phyloP scores from a whole-genome alignment of 2,113 vertebrate genomes.

The Spheniscus mendiculus region DNA sequence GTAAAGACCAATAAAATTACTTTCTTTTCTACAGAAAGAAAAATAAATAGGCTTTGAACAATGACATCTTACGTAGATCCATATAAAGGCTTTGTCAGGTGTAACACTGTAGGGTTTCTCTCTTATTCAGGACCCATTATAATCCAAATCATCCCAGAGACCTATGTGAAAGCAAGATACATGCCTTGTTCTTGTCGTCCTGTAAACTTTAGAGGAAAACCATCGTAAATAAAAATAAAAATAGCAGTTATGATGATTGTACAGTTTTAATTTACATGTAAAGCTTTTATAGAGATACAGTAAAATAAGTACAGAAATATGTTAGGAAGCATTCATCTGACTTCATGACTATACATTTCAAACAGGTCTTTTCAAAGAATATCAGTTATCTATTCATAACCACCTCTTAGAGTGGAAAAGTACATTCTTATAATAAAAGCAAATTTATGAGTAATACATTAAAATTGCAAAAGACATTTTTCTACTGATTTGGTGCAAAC shows the following conservation, averaged over 20 bases:
- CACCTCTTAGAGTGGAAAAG: neutral
- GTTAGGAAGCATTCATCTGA: neutral
- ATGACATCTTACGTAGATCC: neutral
- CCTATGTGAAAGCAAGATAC: neutral
- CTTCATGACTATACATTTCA: neutral
- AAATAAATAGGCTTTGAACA: constrained; percentile 30
- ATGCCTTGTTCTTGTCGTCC: neutral
- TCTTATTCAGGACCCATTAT: neutral
- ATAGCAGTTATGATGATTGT: neutral
- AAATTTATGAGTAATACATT: neutral
- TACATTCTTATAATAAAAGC: neutral
- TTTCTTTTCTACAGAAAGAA: constrained; percentile 15
- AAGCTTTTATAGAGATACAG: neutral
- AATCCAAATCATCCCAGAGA: neutral
- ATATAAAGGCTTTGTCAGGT: neutral
- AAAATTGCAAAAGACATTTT: constrained; percentile 32
- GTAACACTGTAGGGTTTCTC: neutral
- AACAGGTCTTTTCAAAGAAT: neutral
- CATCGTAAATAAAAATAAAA: neutral
- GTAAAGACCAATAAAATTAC: neutral
- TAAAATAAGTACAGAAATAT: neutral
- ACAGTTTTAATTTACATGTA: neutral
- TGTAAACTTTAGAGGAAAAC: neutral
- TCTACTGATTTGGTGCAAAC: neutral
- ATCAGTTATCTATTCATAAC: neutral